Evolutionary conservation across 92 coral and sea anemone species (phyloP).

Genomic region (Porites cylindrica): DNA sequence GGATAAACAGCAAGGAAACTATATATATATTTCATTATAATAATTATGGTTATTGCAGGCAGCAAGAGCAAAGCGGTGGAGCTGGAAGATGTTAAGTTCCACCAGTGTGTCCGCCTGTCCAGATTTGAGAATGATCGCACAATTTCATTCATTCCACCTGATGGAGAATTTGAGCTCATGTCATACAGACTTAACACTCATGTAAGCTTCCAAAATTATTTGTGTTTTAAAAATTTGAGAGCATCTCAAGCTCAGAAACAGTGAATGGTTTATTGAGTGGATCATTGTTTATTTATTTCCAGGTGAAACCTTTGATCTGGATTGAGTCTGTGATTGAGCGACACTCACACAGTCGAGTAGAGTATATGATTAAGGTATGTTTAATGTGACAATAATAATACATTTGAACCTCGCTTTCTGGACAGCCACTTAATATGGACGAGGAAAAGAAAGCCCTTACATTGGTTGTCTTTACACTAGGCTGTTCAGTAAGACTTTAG

Average conservation of each 20-base stretch:
- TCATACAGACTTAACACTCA: conserved; percentile 97
- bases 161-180: conserved; percentile 99
- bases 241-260: too few species aligned
- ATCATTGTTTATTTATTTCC: neutral
- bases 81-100: conserved; percentile 96
- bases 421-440: too few species aligned
- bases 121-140: conserved; percentile 99
- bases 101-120: conserved; percentile 99
- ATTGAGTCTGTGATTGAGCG: conserved; percentile 99
- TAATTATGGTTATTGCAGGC: conserved; percentile 79
- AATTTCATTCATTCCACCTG: conserved; percentile 98
- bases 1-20: too few species aligned
- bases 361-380: conserved; percentile 96
- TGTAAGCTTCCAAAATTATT: conserved; percentile 56
- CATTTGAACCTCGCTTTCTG: too few species aligned
- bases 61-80: conserved; percentile 99
- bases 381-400: neutral
- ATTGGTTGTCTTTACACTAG: too few species aligned
- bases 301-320: conserved; percentile 99
- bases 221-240: too few species aligned
- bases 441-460: too few species aligned
- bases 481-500: too few species aligned
- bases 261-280: too few species aligned
- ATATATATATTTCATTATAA: too few species aligned
- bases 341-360: conserved; percentile 98